Evolutionary conservation across 2,888 invertebrate species (phyloP).

Genomic region (Phanerotoma sp.): DNA sequence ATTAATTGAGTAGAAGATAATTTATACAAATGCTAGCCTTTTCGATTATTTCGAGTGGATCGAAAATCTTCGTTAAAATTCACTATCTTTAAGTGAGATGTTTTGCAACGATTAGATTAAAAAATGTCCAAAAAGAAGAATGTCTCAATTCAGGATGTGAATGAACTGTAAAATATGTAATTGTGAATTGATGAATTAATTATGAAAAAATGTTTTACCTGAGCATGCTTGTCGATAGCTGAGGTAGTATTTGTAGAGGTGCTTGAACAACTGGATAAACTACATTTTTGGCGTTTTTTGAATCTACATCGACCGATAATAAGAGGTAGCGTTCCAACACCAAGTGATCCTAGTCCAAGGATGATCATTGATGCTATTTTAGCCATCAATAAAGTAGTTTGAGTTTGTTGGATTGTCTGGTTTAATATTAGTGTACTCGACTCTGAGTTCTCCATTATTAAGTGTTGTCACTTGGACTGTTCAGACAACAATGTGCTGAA

Average conservation of each 20-base stretch:
- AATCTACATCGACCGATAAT: constrained; percentile 53
- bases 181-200: neutral
- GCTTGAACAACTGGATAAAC: constrained; percentile 44
- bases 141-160: too few relatives aligned
- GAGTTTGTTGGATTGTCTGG: constrained; percentile 10
- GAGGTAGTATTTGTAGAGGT: constrained; percentile 45
- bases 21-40: too few relatives aligned
- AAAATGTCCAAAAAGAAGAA: neutral
- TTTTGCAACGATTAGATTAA: too few relatives aligned
- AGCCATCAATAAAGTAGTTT: constrained; percentile 55
- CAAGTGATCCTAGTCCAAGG: constrained; percentile 63
- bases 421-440: constrained; percentile 6
- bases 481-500: neutral
- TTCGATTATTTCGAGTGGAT: too few relatives aligned
- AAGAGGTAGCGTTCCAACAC: constrained; percentile 63
- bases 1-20: too few relatives aligned
- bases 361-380: constrained; percentile 65
- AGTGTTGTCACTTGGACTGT: neutral
- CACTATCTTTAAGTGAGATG: too few relatives aligned
- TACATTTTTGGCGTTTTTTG: constrained; percentile 37
- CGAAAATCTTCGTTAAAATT: too few relatives aligned
- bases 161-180: too few relatives aligned
- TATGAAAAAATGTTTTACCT: constrained; percentile 19
- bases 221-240: constrained; percentile 37
- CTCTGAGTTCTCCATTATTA: constrained; percentile 33